Evolutionary conservation across 2,888 invertebrate species (phyloP).

Genomic region (Eurytoma californica): DNA sequence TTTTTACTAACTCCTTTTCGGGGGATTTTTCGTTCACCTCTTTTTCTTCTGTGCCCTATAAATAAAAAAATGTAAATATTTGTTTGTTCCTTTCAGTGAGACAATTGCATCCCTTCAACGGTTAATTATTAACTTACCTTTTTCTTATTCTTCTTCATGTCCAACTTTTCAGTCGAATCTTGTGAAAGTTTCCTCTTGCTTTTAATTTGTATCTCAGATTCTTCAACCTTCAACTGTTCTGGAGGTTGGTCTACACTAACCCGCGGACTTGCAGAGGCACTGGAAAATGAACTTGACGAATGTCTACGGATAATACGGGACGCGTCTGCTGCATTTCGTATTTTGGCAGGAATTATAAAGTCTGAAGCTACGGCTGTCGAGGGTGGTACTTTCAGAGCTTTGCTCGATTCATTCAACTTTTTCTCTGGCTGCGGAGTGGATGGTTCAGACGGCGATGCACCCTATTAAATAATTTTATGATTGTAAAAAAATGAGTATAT

Average conservation of each 20-base stretch:
- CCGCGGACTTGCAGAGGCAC: slow-evolving; percentile 81
- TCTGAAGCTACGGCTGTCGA: slow-evolving; percentile 58
- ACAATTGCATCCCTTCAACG: too few species aligned
- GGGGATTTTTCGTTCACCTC: slow-evolving; percentile 58
- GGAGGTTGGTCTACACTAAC: slow-evolving; percentile 74
- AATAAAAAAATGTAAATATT: background rate
- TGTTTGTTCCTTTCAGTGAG: too few species aligned
- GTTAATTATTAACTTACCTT: slow-evolving; percentile 29
- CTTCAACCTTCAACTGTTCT: slow-evolving; percentile 39
- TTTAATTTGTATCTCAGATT: slow-evolving; percentile 58
- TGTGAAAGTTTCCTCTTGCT: slow-evolving; percentile 64
- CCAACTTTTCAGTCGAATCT: slow-evolving; percentile 62
- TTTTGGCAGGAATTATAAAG: slow-evolving; percentile 69
- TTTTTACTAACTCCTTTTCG: slow-evolving; percentile 49
- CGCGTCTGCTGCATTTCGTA: slow-evolving; percentile 80
- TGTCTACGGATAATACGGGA: slow-evolving; percentile 89
- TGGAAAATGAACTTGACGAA: slow-evolving; percentile 89
- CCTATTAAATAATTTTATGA: slow-evolving; percentile 22
- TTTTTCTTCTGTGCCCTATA: slow-evolving; percentile 38
- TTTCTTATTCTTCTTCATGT: slow-evolving; percentile 63
- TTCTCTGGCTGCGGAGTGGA: slow-evolving; percentile 30
- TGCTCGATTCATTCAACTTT: slow-evolving; percentile 46
- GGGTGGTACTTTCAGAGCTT: slow-evolving; percentile 7
- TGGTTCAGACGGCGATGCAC: slow-evolving; percentile 14
- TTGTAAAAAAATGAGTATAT: background rate